These are phyloP conservation scores for Pachyramphus minor DNA, from an alignment of 2,113 vertebrate genomes.

Conservation along the genomic window DNA sequence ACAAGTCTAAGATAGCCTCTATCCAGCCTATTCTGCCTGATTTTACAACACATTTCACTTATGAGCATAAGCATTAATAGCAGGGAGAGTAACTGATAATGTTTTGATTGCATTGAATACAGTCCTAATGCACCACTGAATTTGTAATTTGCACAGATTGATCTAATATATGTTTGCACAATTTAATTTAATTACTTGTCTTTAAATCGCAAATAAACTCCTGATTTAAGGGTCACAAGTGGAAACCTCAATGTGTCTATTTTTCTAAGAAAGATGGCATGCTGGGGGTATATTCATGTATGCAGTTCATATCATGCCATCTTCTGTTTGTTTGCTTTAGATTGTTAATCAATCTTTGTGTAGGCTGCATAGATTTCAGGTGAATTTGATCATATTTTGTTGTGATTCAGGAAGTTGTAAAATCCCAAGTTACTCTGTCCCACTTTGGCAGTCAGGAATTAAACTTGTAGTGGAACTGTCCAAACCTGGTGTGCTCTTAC, in stretches of 20 bases:
- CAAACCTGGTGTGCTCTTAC: not conserved
- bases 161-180: constrained; percentile 63
- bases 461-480: not conserved
- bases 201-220: constrained; percentile 51
- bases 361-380: not conserved
- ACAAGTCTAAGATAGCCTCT: constrained; percentile 81
- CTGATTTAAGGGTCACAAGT: constrained; percentile 18
- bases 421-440: not conserved
- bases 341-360: not conserved
- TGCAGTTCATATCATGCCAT: not conserved
- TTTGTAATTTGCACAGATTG: constrained; percentile 57
- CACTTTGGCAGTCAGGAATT: not conserved
- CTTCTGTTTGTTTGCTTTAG: not conserved
- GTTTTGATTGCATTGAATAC: constrained; percentile 74
- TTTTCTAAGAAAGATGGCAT: not conserved
- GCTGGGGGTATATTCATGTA: not conserved
- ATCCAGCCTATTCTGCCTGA: constrained; percentile 79
- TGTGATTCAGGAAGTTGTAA: not conserved
- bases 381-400: not conserved
- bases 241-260: not conserved
- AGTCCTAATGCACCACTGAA: constrained; percentile 69
- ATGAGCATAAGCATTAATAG: constrained; percentile 74
- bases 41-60: constrained; percentile 96
- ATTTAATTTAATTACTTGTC: constrained; percentile 66
- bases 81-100: constrained; percentile 76